These are phyloP conservation scores for Alfaro cultratus DNA, from an alignment of 2,797 vertebrate species.

Conservation along the genomic window DNA sequence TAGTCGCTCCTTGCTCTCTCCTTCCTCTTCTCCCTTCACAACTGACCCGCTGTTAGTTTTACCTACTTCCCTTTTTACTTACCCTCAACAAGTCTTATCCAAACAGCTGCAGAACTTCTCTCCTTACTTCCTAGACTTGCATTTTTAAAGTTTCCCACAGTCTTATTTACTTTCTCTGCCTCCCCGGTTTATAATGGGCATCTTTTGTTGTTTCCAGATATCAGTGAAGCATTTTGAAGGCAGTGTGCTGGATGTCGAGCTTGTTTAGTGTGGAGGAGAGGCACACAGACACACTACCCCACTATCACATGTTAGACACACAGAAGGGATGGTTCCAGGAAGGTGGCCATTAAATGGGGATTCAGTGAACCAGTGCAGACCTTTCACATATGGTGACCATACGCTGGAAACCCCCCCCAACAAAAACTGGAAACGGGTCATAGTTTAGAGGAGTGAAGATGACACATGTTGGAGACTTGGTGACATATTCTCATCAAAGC, in stretches of 20 bases:
- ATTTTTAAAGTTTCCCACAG: slow-evolving; percentile 49
- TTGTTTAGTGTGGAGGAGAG: slow-evolving; percentile 31
- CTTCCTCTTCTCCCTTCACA: slow-evolving; percentile 41
- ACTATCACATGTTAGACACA: slow-evolving; percentile 8
- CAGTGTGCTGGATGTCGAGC: slow-evolving; percentile 58
- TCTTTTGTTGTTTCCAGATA: slow-evolving; percentile 75
- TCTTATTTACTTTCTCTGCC: slow-evolving; percentile 39
- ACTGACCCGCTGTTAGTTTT: slow-evolving; percentile 58
- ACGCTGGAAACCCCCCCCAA: slow-evolving; percentile 58
- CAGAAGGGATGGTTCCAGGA: slow-evolving; percentile 69
- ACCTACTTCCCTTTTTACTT: slow-evolving; percentile 69
- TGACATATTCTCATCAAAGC: slow-evolving; percentile 39
- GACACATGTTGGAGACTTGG: slow-evolving; percentile 47
- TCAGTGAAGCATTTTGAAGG: slow-evolving; percentile 63
- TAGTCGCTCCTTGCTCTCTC: slow-evolving; percentile 58
- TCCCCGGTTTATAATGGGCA: slow-evolving; percentile 44
- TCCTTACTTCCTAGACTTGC: slow-evolving; percentile 37
- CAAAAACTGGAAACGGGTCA: slow-evolving; percentile 64
- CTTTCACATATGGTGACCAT: slow-evolving; percentile 74
- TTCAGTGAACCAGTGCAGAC: slow-evolving; percentile 60
- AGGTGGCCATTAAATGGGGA: slow-evolving; percentile 72
- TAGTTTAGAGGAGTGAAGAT: slow-evolving; percentile 61
- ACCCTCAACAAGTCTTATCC: slow-evolving; percentile 67
- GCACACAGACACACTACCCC: slow-evolving; percentile 11
- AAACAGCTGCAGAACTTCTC: slow-evolving; percentile 66